A percentile compares a stretch with the other conserved stretches of the same genome.
These are phyloP conservation scores for Falco naumanni DNA, from an alignment of 2,797 vertebrate species.

Conservation along the genomic window DNA sequence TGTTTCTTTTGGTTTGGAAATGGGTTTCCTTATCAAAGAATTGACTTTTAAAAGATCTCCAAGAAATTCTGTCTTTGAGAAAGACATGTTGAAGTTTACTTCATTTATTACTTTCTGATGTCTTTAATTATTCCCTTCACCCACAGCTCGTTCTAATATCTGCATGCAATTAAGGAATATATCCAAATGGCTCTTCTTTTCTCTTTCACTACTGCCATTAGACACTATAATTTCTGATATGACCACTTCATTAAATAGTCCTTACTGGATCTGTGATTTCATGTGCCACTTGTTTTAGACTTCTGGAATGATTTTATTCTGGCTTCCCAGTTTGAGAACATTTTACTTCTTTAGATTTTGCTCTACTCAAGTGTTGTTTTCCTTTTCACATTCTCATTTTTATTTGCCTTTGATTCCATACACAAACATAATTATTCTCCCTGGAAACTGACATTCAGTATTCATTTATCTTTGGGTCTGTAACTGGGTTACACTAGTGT, in stretches of 20 bases:
- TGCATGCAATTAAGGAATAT: not conserved
- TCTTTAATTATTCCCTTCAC: not conserved
- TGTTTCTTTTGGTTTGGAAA: not conserved
- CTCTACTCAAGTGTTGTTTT: not conserved
- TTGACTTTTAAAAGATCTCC: not conserved
- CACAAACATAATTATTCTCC: not conserved
- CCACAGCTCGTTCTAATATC: not conserved
- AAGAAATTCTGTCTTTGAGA: not conserved
- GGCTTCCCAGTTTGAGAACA: not conserved
- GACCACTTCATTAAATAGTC: not conserved
- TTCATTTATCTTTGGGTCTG: not conserved
- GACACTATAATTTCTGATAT: not conserved
- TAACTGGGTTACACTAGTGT: not conserved
- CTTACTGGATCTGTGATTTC: not conserved
- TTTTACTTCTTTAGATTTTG: not conserved
- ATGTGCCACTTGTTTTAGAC: not conserved
- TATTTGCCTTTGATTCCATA: not conserved
- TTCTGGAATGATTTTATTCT: not conserved
- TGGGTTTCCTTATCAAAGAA: not conserved
- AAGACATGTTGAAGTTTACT: not conserved
- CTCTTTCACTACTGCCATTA: not conserved
- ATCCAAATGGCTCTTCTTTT: not conserved
- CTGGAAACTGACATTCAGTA: not conserved
- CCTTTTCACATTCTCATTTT: constrained; percentile 1
- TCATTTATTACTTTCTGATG: not conserved